A percentile compares a stretch with the other conserved stretches of the same genome.
Evolutionary conservation across 1,140 invertebrate genomes (phyloP).

Genomic region (Bombus haemorrhoidalis): DNA sequence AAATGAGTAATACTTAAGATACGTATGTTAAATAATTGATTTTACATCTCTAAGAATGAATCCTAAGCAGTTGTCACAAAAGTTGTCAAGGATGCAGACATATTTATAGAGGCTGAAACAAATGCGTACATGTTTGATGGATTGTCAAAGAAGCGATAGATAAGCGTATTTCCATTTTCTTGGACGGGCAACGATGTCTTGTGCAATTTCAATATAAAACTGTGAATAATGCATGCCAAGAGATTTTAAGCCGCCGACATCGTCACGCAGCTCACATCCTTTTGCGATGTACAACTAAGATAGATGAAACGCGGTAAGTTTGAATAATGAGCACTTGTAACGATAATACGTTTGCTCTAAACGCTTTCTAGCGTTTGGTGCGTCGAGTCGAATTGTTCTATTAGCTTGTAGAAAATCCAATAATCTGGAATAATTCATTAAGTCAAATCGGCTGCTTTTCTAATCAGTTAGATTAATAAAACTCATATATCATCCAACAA

Average conservation of each 20-base stretch:
- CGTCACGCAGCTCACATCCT: conserved; percentile 77
- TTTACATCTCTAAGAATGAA: background rate
- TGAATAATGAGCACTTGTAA: conserved; percentile 77
- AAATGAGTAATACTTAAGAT: no score
- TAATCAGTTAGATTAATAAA: conserved; percentile 58
- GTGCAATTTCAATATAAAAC: conserved; percentile 78
- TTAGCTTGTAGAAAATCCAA: conserved; percentile 28
- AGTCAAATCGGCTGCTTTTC: conserved; percentile 66
- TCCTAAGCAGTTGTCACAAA: background rate
- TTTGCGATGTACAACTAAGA: conserved; percentile 76
- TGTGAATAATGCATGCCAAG: conserved; percentile 78
- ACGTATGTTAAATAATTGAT: background rate
- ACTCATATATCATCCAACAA: conserved; percentile 65
- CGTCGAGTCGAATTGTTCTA: conserved; percentile 24
- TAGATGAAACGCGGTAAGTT: conserved; percentile 78
- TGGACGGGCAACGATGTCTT: conserved; percentile 57
- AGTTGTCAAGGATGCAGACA: conserved; percentile 1
- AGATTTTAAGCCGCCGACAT: conserved; percentile 69
- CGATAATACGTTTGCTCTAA: conserved; percentile 70
- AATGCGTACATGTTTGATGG: conserved; percentile 63
- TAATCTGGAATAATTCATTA: conserved; percentile 33
- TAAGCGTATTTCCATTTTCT: conserved; percentile 72
- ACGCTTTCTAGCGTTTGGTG: conserved; percentile 35
- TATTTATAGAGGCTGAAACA: conserved; percentile 47
- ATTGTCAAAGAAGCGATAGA: conserved; percentile 63